These are phyloP conservation scores for Ceratosolen solmsi DNA, from an alignment of 1,140 invertebrate genomes.

Conservation along the genomic window DNA sequence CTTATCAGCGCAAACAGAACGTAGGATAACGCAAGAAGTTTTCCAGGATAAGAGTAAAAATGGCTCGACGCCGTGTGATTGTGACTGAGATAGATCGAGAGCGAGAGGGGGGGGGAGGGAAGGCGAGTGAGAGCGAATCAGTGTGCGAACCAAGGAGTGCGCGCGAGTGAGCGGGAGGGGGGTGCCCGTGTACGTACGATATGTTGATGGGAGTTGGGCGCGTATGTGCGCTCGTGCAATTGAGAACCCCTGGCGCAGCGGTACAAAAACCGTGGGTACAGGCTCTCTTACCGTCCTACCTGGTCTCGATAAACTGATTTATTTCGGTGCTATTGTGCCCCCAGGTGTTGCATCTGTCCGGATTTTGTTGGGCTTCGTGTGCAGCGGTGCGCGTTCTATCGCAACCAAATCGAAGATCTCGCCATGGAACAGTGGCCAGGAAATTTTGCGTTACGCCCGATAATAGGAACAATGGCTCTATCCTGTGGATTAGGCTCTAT, in stretches of 20 bases:
- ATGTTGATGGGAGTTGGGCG: no score
- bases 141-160: neutral
- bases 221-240: neutral
- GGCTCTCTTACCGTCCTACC: slow-evolving; percentile 58
- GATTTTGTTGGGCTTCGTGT: slow-evolving; percentile 53
- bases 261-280: slow-evolving; percentile 44
- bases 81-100: no score
- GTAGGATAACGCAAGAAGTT: neutral
- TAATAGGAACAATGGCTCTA: slow-evolving; percentile 19
- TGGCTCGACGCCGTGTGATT: no score
- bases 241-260: slow-evolving; percentile 59
- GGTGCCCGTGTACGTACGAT: no score
- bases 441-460: slow-evolving; percentile 46
- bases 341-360: slow-evolving; percentile 67
- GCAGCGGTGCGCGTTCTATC: neutral
- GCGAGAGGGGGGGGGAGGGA: neutral
- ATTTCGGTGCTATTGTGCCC: slow-evolving; percentile 68
- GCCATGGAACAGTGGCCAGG: neutral
- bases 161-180: no score
- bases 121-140: neutral
- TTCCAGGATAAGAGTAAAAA: neutral
- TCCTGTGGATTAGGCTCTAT: neutral
- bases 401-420: slow-evolving; percentile 27
- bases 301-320: slow-evolving; percentile 72
- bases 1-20: neutral